Evolutionary conservation across 2,888 invertebrate genomes (phyloP).

Genomic region (Cheilosia impressa): DNA sequence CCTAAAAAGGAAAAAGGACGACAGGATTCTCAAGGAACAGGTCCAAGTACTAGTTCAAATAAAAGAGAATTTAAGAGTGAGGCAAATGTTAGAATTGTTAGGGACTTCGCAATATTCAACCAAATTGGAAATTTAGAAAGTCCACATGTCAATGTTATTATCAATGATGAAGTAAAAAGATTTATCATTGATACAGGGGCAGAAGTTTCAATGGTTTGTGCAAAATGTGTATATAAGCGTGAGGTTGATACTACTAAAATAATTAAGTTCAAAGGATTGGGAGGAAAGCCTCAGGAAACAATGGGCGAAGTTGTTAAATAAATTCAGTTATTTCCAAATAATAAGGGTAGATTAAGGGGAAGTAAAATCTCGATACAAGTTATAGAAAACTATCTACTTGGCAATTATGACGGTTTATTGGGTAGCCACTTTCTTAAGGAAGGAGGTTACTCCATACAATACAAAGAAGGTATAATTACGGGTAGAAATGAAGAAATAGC

Average conservation of each 20-base stretch:
- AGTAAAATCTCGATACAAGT: conserved; percentile 17
- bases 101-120: not conserved
- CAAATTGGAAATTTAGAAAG: conserved; percentile 34
- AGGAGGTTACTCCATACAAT: conserved; percentile 43
- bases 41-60: not conserved
- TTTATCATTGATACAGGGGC: conserved; percentile 30
- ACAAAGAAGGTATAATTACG: conserved; percentile 27
- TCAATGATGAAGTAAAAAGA: conserved; percentile 12
- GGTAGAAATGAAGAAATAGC: conserved; percentile 25
- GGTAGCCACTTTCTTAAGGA: conserved; percentile 34
- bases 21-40: no score
- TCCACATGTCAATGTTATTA: conserved; percentile 15
- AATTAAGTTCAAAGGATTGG: conserved; percentile 35
- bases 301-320: conserved; percentile 34
- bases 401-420: conserved; percentile 20
- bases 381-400: conserved; percentile 25
- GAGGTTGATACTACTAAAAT: conserved; percentile 15
- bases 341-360: conserved; percentile 7
- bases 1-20: not conserved
- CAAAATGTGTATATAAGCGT: conserved; percentile 20
- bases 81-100: not conserved
- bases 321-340: conserved; percentile 26
- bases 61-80: conserved; percentile 10
- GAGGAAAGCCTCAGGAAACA: conserved; percentile 24
- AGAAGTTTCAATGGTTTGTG: conserved; percentile 16